Conservation (phyloP, 2,113 vertebrate species). For the Dasyprocta punctata region DNA sequence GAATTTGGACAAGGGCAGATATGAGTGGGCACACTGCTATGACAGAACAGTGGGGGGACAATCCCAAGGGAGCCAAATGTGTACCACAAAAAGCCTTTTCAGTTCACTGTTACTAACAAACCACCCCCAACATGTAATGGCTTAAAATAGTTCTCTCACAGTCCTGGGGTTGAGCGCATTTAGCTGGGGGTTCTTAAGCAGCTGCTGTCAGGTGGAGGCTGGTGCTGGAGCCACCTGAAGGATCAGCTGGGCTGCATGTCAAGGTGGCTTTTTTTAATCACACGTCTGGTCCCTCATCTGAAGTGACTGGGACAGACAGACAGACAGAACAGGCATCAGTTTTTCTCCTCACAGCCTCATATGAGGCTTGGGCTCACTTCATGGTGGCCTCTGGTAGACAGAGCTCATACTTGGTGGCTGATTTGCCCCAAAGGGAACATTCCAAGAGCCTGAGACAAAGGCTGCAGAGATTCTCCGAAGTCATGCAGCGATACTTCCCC, state of each 20-base stretch:
- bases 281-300: conserved; percentile 7
- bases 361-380: not conserved
- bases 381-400: not conserved
- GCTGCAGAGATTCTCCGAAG: not conserved
- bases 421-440: not conserved
- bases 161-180: not conserved
- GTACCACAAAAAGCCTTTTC: not conserved
- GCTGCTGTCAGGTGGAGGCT: not conserved
- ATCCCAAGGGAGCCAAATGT: conserved; percentile 11
- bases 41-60: not conserved
- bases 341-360: not conserved
- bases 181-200: not conserved
- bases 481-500: not conserved
- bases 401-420: not conserved
- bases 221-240: not conserved
- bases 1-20: conserved; percentile 16
- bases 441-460: conserved; percentile 15
- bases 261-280: conserved; percentile 5
- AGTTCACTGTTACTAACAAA: not conserved
- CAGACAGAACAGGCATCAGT: not conserved
- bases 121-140: not conserved
- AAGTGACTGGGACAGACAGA: not conserved
- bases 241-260: not conserved
- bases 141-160: not conserved
- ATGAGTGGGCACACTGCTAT: not conserved